Evolutionary conservation across 2,888 invertebrate genomes (phyloP).

Genomic region (Caenorhabditis sp.): DNA sequence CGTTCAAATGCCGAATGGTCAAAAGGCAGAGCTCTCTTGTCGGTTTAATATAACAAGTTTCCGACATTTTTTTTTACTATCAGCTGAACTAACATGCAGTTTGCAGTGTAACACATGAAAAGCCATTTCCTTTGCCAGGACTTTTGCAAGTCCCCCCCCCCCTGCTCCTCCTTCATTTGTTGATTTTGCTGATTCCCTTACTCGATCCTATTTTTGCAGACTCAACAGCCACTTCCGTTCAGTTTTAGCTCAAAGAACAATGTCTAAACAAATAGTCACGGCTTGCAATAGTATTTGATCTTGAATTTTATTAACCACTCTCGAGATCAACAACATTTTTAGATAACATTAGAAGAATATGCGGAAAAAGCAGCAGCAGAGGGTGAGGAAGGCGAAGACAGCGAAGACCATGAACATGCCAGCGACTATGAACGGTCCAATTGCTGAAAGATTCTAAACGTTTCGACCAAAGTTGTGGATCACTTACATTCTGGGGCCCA

Average conservation of each 20-base stretch:
- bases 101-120: conserved; percentile 36
- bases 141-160: conserved; percentile 47
- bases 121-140: conserved; percentile 28
- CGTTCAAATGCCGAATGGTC: conserved; percentile 28
- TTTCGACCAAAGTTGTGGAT: too few species aligned
- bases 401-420: conserved; percentile 5
- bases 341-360: conserved; percentile 6
- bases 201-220: conserved; percentile 42
- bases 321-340: conserved; percentile 12
- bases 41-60: conserved; percentile 48
- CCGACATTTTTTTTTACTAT: conserved; percentile 46
- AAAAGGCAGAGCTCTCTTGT: conserved; percentile 31
- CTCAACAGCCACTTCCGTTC: conserved; percentile 45
- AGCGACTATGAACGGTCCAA: conserved; percentile 13
- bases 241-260: conserved; percentile 34
- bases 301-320: conserved; percentile 18
- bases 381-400: conserved; percentile 1
- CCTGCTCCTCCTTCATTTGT: conserved; percentile 19
- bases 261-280: conserved; percentile 24
- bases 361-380: conserved; percentile 25
- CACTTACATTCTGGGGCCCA: too few species aligned
- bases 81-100: conserved; percentile 42
- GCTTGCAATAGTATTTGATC: conserved; percentile 16
- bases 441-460: conserved; percentile 20
- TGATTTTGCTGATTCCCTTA: conserved; percentile 47